phyloP scores from a whole-genome alignment of 2,888 invertebrate species.

The Meteorus cinctellus region DNA sequence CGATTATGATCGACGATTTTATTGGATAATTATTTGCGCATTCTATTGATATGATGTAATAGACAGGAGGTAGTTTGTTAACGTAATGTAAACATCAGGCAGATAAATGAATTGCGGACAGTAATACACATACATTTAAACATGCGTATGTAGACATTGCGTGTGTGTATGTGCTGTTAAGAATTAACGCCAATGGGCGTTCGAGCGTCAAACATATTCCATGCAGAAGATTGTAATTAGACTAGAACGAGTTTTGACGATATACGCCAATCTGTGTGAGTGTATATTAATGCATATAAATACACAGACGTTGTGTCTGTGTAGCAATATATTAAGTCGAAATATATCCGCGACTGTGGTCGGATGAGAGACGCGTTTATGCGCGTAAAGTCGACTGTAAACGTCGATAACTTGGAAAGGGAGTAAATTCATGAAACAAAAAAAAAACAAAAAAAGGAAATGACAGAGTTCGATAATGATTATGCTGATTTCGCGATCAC shows the following conservation, averaged over 20 bases:
- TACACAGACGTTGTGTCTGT: neutral
- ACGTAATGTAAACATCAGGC: conserved; percentile 31
- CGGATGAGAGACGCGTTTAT: conserved; percentile 9
- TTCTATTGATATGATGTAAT: conserved; percentile 28
- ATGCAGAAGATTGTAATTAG: conserved; percentile 32
- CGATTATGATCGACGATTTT: conserved; percentile 33
- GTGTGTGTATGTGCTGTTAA: neutral
- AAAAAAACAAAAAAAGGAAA: conserved; percentile 17
- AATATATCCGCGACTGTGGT: neutral
- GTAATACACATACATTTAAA: neutral
- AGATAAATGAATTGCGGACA: conserved; percentile 33
- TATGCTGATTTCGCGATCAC: neutral
- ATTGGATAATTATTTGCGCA: conserved; percentile 31
- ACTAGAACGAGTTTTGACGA: conserved; percentile 13
- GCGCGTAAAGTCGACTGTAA: conserved; percentile 26
- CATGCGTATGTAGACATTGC: neutral
- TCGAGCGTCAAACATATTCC: conserved; percentile 27
- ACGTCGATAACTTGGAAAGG: conserved; percentile 8
- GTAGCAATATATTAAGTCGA: neutral
- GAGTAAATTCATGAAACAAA: neutral
- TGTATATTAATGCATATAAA: conserved; percentile 3
- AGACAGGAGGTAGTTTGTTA: conserved; percentile 41
- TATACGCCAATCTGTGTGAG: neutral
- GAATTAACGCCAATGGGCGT: conserved; percentile 32
- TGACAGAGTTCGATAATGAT: too few relatives aligned